Evolutionary conservation across 1,140 invertebrate genomes (phyloP).

Genomic region (Pinna nobilis): DNA sequence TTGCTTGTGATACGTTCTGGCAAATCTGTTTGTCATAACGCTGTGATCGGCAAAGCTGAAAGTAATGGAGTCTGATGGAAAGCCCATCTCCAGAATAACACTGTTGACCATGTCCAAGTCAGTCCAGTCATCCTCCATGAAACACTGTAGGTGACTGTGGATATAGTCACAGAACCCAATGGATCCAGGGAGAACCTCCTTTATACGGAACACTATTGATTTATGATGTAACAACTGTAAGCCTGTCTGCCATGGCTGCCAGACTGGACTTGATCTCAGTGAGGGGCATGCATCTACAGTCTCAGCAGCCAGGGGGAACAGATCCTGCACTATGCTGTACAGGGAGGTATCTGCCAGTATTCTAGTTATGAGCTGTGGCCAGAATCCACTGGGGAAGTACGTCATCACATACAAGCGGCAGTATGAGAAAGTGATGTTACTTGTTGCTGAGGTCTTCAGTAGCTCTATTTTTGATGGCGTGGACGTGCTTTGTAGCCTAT

Average conservation of each 20-base stretch:
- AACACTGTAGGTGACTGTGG: slow-evolving; percentile 64
- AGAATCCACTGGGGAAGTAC: slow-evolving; percentile 98
- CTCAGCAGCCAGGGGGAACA: slow-evolving; percentile 55
- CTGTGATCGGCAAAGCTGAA: slow-evolving; percentile 46
- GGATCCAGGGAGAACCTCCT: slow-evolving; percentile 53
- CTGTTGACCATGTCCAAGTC: slow-evolving; percentile 85
- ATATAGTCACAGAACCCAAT: slow-evolving; percentile 76
- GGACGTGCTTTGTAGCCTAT: no score
- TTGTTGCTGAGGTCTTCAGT: slow-evolving; percentile 49
- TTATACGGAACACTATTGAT: slow-evolving; percentile 59
- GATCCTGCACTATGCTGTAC: slow-evolving; percentile 66
- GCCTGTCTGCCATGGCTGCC: slow-evolving; percentile 97
- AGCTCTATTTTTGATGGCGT: no score
- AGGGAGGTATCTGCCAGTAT: slow-evolving; percentile 87
- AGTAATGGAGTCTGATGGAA: slow-evolving; percentile 80
- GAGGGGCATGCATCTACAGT: slow-evolving; percentile 48
- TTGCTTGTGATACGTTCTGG: slow-evolving; percentile 18
- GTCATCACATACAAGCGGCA: slow-evolving; percentile 83
- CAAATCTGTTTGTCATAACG: slow-evolving; percentile 2
- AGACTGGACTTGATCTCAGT: slow-evolving; percentile 80
- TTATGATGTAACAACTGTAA: slow-evolving; percentile 87
- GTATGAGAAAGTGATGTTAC: slow-evolving; percentile 67
- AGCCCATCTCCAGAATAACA: slow-evolving; percentile 90
- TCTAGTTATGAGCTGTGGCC: slow-evolving; percentile 94
- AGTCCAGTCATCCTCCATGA: slow-evolving; percentile 67